Base-by-base conservation (phyloP, 2,797 vertebrate genomes). In the Halcyon badia region DNA sequence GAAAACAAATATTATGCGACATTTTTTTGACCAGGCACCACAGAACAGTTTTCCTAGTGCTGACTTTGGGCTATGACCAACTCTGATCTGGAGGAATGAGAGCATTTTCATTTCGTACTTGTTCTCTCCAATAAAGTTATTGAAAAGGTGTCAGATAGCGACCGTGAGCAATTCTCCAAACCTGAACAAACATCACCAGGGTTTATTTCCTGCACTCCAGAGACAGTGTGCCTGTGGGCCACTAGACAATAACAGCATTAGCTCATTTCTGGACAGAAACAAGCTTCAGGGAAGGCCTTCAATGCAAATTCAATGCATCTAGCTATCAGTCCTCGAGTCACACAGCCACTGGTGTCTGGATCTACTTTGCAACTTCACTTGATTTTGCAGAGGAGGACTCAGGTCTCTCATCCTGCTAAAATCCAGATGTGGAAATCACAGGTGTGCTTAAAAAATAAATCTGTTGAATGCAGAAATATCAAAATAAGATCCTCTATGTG, bases 261-360 rank as follows among this genome's bases (percentile, higher is more conserved):
- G 51, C 72, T 97, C 54, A 86, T 90, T 95, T 84, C 77, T 94
- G 87, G 83, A 49, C 51, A 94, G 90, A 89, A 89, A 94, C 2
- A 69, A 69, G 26, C 52, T 96, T 94, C 60, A 61, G 62, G 82
- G 65, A 87, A 69, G 33, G 83, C 57, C 52, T 94, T 93, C 77
- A 77, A 30, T 81, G 73, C 80, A 84, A 77, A 87, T 84, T 73
- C 85, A 84, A 5, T 75, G 56, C 80, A 73, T 70, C 51, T 54
- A 79, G 25, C 76, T 79, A 87, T 87, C 75, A 77, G 48, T 84
- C 48, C 68, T 66, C 57, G 37, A 90, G 86, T 87, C 62, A 84
- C 3, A 3, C 70, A 95, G 85, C 78, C 95, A 89, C 91, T 42
- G 78, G 41, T 95, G 76, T 93, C 86, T 95, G 87, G 83, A 93